A percentile compares a stretch with the other conserved stretches of the same genome.
Evolutionary conservation across 2,888 invertebrate genomes (phyloP).

Genomic region (Leptinotarsa tumamoca): DNA sequence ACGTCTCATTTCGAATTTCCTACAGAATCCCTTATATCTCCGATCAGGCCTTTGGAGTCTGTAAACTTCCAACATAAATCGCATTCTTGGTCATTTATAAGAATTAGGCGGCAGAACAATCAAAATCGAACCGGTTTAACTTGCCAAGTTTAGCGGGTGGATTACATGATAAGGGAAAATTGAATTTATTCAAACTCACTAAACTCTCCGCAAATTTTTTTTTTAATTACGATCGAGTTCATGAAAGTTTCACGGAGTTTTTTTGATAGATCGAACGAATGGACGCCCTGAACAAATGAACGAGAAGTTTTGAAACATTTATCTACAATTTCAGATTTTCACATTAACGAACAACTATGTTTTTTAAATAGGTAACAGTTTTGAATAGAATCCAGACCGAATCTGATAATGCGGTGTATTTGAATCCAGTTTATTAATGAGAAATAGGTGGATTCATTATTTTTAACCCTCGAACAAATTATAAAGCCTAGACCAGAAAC

Average conservation of each 20-base stretch:
- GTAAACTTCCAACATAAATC: neutral
- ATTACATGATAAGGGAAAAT: neutral
- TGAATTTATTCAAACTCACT: neutral
- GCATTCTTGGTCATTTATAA: neutral
- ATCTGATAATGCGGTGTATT: too few relatives aligned
- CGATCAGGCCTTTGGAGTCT: neutral
- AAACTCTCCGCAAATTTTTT: neutral
- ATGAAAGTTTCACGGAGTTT: neutral
- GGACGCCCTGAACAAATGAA: neutral
- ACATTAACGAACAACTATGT: too few relatives aligned
- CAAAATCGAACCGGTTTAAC: neutral
- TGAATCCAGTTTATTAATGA: too few relatives aligned
- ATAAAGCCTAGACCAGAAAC: too few relatives aligned
- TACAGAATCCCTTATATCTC: neutral
- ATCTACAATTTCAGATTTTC: neutral
- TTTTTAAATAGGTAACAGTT: too few relatives aligned
- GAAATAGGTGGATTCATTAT: too few relatives aligned
- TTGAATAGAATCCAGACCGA: too few relatives aligned
- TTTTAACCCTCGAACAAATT: too few relatives aligned
- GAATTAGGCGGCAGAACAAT: slow-evolving; percentile 1
- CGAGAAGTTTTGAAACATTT: neutral
- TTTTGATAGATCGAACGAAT: neutral
- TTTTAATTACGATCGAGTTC: neutral
- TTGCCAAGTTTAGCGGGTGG: neutral
- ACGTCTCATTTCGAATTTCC: neutral